Evolutionary conservation across 2,888 invertebrate genomes (phyloP).

Genomic region (Eupeodes luniger): DNA sequence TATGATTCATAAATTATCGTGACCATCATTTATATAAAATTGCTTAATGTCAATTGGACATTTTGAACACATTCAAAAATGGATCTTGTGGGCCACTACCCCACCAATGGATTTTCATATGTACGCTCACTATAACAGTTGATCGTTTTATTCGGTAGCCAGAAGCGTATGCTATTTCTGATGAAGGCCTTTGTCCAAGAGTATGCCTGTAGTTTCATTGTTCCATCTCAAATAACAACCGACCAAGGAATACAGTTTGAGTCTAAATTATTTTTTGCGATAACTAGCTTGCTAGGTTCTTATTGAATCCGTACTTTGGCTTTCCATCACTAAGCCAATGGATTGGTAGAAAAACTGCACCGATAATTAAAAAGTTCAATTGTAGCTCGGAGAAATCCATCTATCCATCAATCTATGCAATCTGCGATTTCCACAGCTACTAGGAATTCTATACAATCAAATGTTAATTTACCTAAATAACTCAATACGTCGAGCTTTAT

Average conservation of each 20-base stretch:
- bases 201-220: constrained; percentile 42
- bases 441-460: not conserved
- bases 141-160: not conserved
- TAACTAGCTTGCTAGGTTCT: constrained; percentile 29
- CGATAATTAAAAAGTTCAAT: constrained; percentile 34
- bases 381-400: constrained; percentile 22
- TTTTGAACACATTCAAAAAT: constrained; percentile 48
- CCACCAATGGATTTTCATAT: constrained; percentile 24
- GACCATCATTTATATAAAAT: too few relatives aligned
- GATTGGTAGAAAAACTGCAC: constrained; percentile 40
- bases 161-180: constrained; percentile 46
- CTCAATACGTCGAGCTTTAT: constrained; percentile 21
- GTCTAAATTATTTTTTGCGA: constrained; percentile 28
- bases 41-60: not conserved
- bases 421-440: not conserved
- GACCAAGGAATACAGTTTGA: constrained; percentile 41
- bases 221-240: constrained; percentile 34
- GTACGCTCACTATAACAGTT: not conserved
- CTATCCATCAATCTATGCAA: constrained; percentile 16
- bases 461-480: constrained; percentile 24
- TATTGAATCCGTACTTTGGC: constrained; percentile 38
- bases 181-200: constrained; percentile 34
- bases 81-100: constrained; percentile 49
- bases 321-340: constrained; percentile 50
- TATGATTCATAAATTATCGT: too few relatives aligned